These are phyloP conservation scores for Hybognathus amarus DNA, from an alignment of 2,797 vertebrate genomes.

Conservation along the genomic window DNA sequence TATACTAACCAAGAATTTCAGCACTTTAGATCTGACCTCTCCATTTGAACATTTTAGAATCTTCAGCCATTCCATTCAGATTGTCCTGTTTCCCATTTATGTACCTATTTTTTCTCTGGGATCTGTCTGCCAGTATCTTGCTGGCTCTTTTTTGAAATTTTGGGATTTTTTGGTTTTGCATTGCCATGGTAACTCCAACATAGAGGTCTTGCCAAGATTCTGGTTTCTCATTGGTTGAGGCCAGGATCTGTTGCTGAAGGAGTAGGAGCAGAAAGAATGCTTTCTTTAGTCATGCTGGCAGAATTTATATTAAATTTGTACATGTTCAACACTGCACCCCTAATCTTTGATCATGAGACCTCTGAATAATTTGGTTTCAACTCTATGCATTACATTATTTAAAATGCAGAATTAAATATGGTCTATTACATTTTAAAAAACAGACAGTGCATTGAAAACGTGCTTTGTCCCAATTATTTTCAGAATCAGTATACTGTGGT, in stretches of 20 bases:
- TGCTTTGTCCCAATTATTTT: background rate
- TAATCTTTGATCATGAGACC: slow-evolving; percentile 64
- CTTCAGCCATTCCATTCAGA: slow-evolving; percentile 32
- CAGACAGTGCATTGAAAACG: background rate
- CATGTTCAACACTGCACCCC: slow-evolving; percentile 40
- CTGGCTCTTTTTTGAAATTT: slow-evolving; percentile 57
- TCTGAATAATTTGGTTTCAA: slow-evolving; percentile 10
- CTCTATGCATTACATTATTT: slow-evolving; percentile 9
- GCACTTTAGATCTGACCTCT: slow-evolving; percentile 41
- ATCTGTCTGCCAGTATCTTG: slow-evolving; percentile 46
- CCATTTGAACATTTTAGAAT: slow-evolving; percentile 30
- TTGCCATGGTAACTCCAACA: slow-evolving; percentile 79
- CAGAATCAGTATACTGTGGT: background rate
- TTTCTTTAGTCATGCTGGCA: slow-evolving; percentile 69
- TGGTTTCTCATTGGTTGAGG: slow-evolving; percentile 65
- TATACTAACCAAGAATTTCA: slow-evolving; percentile 16
- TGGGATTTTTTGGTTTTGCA: slow-evolving; percentile 71
- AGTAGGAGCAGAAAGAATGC: slow-evolving; percentile 68
- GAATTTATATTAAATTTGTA: slow-evolving; percentile 39
- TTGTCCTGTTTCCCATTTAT: slow-evolving; percentile 29
- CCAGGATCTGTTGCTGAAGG: slow-evolving; percentile 66
- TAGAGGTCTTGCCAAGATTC: slow-evolving; percentile 65
- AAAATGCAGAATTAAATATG: slow-evolving; percentile 18
- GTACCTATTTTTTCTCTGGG: slow-evolving; percentile 17
- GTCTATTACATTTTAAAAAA: background rate